Evolutionary conservation across 2,888 invertebrate species (phyloP).

Genomic region (Rhagonycha fulva): DNA sequence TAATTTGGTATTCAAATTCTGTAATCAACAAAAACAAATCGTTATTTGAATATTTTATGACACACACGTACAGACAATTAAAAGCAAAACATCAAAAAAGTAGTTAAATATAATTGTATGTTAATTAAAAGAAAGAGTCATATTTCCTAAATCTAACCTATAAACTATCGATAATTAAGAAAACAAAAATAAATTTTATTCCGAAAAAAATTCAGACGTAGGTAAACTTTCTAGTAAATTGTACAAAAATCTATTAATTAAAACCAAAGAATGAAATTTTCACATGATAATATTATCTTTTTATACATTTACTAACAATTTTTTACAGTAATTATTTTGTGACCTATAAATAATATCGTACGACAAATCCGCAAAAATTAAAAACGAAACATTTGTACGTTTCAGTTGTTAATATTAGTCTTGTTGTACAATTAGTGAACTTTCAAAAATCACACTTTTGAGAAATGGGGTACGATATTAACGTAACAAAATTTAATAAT

Average conservation of each 20-base stretch:
- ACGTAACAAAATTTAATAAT: background rate
- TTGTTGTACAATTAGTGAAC: background rate
- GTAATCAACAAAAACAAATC: constrained; percentile 29
- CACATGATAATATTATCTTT: background rate
- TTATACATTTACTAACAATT: background rate
- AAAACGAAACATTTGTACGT: background rate
- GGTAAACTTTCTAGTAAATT: background rate
- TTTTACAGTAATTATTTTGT: background rate
- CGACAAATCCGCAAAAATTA: background rate
- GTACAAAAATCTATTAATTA: background rate
- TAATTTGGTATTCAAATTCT: constrained; percentile 15
- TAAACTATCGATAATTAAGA: background rate
- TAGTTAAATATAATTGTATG: background rate
- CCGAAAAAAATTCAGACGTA: background rate
- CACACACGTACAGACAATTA: constrained; percentile 17
- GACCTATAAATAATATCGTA: background rate
- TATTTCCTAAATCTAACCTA: background rate
- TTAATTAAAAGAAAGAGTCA: background rate
- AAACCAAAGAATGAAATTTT: background rate
- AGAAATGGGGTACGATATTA: background rate
- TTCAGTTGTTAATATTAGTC: background rate
- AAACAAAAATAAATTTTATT: background rate
- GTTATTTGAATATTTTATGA: constrained; percentile 24
- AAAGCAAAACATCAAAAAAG: constrained; percentile 8
- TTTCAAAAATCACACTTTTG: background rate